Evolutionary conservation across 2,113 vertebrate genomes (phyloP), one percentile per base, ranked within the genome.

Genomic region (Alectura lathami): DNA sequence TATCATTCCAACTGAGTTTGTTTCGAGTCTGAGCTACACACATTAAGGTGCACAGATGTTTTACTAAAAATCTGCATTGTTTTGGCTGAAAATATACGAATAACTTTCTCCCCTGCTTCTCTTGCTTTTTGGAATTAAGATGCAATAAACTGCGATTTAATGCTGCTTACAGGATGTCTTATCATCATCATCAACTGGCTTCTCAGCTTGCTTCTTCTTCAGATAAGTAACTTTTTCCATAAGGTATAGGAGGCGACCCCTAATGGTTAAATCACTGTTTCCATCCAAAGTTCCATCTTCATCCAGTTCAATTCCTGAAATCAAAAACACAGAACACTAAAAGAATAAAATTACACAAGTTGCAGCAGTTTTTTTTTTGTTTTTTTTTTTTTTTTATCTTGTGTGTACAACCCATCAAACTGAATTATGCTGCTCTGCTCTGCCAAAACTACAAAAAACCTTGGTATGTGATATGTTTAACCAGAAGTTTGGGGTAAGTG

Each of bases 181-280:
- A 73, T 97, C 95, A 93, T 98, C 98, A 63, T 98, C 98, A 86
- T 98, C 98, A 78, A 98, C 81, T 13, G 98, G 98, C 45, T 98
- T 97, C 83, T 98, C 98, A 13, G 96, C 77, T 95, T 99, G 98
- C 88, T 98, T 99, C 93, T 98, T 99, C 98, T 99, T 99, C 51
- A 99, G 93, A 83, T 98, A 98, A 2, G 98, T 97, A 94, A 99
- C 98, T 93, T 99, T 99, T 96, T 99, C 99, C 87, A 99, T 98
- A 87, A 99, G 96, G 24, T 98, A 98, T 38, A 99, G 95, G 60
- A 99, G 98, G 6, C 99, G 98, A 26, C 99, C 99, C 83, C 98
- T 97, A 91, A 99, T 98, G 23, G 99, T 99, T 96, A 99, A 98
- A 90, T 99, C 98, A 84, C 76, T 98, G 62, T 98, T 98, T 36